Evolutionary conservation across 2,113 vertebrate genomes (phyloP).

Genomic region (Thermophis baileyi): DNA sequence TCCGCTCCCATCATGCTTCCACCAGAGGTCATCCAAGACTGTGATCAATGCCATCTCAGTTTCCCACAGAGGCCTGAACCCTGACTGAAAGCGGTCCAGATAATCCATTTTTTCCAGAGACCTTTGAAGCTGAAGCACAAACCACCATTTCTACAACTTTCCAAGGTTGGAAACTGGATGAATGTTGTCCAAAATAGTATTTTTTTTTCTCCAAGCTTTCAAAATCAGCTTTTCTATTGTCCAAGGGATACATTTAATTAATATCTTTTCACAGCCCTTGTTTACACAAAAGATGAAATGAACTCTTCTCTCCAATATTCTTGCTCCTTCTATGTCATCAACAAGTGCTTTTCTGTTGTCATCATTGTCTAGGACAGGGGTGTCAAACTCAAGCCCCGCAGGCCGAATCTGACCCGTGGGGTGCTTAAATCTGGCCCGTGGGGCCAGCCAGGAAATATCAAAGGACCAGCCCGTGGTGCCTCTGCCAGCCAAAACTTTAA

Average conservation of each 20-base stretch:
- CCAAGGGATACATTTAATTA: not conserved
- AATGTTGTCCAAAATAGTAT: not conserved
- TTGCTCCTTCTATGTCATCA: not conserved
- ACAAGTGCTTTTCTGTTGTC: not conserved
- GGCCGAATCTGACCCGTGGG: no score
- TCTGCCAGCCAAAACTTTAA: no score
- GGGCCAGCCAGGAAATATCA: no score
- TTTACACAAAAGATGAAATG: not conserved
- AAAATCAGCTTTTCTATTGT: not conserved
- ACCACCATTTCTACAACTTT: not conserved
- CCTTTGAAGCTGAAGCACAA: not conserved
- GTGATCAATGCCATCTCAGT: not conserved
- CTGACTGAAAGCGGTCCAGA: not conserved
- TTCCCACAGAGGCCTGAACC: not conserved
- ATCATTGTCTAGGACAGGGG: not conserved
- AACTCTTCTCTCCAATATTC: not conserved
- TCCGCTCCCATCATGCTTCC: not conserved
- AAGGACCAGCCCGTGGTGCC: no score
- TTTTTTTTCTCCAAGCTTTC: not conserved
- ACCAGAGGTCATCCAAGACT: not conserved
- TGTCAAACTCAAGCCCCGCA: no score
- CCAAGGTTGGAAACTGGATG: not conserved
- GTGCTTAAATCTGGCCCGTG: no score
- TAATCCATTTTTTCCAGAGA: not conserved
- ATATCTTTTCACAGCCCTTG: not conserved